Conservation (phyloP, 2,888 invertebrate species). For the Ceramica pisi region DNA sequence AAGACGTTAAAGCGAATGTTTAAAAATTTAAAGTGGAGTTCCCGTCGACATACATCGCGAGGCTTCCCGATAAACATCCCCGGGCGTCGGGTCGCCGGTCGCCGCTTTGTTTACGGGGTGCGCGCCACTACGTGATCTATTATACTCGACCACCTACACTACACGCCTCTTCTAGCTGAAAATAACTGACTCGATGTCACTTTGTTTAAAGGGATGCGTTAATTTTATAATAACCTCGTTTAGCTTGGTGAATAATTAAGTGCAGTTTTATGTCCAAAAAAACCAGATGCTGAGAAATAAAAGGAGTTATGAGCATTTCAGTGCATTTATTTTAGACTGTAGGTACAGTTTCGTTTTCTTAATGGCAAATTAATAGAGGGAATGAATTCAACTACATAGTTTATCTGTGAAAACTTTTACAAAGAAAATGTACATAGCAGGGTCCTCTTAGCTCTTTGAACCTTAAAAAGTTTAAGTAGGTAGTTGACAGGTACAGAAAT, state of each 20-base stretch:
- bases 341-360: not conserved
- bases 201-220: conserved; percentile 16
- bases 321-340: too few species aligned
- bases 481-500: not conserved
- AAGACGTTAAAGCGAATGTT: conserved; percentile 73
- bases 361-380: not conserved
- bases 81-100: conserved; percentile 76
- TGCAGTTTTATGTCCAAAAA: not conserved
- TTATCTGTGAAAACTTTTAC: not conserved
- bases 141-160: conserved; percentile 60
- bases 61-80: conserved; percentile 84
- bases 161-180: conserved; percentile 53
- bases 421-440: too few species aligned
- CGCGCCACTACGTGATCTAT: conserved; percentile 72
- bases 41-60: conserved; percentile 78
- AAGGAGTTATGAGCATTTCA: too few species aligned
- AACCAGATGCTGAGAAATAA: not conserved
- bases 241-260: not conserved
- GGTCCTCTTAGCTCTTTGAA: not conserved
- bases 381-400: too few species aligned
- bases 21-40: conserved; percentile 83
- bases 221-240: not conserved
- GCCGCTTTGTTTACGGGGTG: conserved; percentile 78
- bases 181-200: conserved; percentile 54
- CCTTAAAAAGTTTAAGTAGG: not conserved